Evolutionary conservation across 2,888 invertebrate species (phyloP), one percentile per base, ranked within the genome.

Genomic region (Chromoteleia sp.): DNA sequence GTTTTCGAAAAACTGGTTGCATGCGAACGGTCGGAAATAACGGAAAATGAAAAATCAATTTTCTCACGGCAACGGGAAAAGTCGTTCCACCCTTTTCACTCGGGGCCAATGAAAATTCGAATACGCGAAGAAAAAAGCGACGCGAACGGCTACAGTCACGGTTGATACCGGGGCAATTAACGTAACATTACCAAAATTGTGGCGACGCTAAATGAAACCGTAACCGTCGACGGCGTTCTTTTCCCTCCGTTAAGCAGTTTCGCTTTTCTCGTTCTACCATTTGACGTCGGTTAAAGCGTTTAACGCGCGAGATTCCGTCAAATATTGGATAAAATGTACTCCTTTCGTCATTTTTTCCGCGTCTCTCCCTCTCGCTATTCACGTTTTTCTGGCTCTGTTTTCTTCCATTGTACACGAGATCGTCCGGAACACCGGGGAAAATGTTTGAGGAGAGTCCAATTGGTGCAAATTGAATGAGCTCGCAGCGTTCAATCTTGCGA

Each of bases 391-490:
- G 43, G 48, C 39, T 67, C 52, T 75, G 58, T 54, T 79, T 52
- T 50, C 63, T 50, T 70, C 50, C 56, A 65, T 61, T 61, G 70
- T 56, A 25, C 15, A 63, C 14, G 63, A 68, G 36, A n/a, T n/a
- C 50, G 61, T 45, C 43, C 59, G 71, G 75, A 75, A 82, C 61
- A 74, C 63, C 21, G 48, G 65, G 63, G 36, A 76, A 73, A 75
- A 67, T 81, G 71, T 71, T 71, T 81, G 80, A 82, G 77, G 50
- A 75, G 50, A 50, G 80, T 75, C 63, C 88, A 85, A 89, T 89
- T 89, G 87, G 88, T 85, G 87, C 88, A 89, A 90, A 91, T 90
- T 90, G 90, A 90, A 90, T 89, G 87, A 87, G 84, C 87, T 86
- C 82, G 87, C 81, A 68, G 83, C 75, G 85, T 82, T 84, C 85